Conservation (phyloP, 2,797 vertebrate species). For the Protonibea diacanthus region DNA sequence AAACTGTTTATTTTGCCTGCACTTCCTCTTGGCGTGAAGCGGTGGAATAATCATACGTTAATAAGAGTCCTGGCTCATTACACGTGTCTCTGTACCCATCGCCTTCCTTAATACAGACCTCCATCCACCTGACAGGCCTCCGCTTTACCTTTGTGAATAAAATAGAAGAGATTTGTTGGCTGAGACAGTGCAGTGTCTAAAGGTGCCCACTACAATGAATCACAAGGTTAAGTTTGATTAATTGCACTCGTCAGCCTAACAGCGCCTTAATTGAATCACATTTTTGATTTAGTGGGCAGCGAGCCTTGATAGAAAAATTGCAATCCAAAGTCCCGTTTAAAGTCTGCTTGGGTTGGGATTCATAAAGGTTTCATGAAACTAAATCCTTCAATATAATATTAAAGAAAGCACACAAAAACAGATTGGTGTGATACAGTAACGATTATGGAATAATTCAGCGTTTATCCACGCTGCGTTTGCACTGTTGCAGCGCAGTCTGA, state of each 20-base stretch:
- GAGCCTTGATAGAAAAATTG: constrained; percentile 38
- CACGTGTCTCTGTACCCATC: constrained; percentile 32
- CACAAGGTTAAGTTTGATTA: constrained; percentile 53
- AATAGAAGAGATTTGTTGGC: constrained; percentile 35
- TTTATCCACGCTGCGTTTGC: not conserved
- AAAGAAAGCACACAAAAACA: not conserved
- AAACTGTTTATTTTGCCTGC: constrained; percentile 25
- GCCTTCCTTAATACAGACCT: constrained; percentile 39
- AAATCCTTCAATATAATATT: constrained; percentile 10
- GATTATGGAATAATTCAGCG: not conserved
- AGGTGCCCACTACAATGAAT: constrained; percentile 18
- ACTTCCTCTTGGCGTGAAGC: constrained; percentile 2
- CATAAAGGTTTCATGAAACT: constrained; percentile 7
- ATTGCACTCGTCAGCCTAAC: constrained; percentile 35
- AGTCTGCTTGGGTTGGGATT: constrained; percentile 10
- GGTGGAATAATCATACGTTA: constrained; percentile 10
- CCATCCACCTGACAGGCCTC: constrained; percentile 26
- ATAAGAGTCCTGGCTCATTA: constrained; percentile 40
- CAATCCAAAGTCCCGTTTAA: constrained; percentile 28
- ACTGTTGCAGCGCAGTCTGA: constrained; percentile 2
- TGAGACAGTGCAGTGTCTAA: constrained; percentile 1
- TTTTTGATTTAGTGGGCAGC: constrained; percentile 45
- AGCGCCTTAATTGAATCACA: constrained; percentile 37
- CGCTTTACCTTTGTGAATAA: constrained; percentile 37
- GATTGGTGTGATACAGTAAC: not conserved